Percentiles rank a stretch among this genome's conserved stretches.
Conservation (phyloP, 2,113 vertebrate species). For the Oreochromis tanganicae region DNA sequence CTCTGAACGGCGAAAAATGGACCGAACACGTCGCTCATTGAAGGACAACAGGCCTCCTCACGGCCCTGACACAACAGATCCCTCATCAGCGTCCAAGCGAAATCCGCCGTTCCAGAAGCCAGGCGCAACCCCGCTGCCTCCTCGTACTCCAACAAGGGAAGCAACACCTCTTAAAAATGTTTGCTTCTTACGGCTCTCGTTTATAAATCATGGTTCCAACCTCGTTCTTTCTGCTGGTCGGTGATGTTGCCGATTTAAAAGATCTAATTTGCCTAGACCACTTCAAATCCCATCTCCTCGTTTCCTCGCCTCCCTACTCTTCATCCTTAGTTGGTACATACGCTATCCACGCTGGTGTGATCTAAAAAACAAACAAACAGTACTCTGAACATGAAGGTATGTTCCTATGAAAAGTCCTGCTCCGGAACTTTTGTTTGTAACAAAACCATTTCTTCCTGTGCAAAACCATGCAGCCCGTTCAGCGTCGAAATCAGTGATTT, state of each 20-base stretch:
- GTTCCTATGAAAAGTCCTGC: not conserved
- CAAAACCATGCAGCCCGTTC: not conserved
- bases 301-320: slow-evolving; percentile 14
- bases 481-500: not conserved
- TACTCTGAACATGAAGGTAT: not conserved
- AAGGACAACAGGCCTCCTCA: slow-evolving; percentile 9
- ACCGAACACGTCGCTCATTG: not conserved
- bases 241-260: not conserved
- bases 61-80: slow-evolving; percentile 24
- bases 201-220: not conserved
- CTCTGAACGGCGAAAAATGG: not conserved
- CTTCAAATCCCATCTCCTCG: slow-evolving; percentile 22
- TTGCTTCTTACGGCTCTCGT: not conserved
- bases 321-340: not conserved
- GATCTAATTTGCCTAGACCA: not conserved
- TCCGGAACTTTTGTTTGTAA: not conserved
- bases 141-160: not conserved
- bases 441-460: not conserved
- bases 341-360: accelerated
- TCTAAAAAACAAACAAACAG: not conserved
- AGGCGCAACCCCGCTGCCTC: not conserved
- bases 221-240: not conserved
- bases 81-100: slow-evolving; percentile 16
- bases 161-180: not conserved
- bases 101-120: not conserved